A percentile compares a stretch with the other conserved stretches of the same genome.
phyloP scores from a whole-genome alignment of 2,888 invertebrate genomes.

The Ectemnius lituratus region DNA sequence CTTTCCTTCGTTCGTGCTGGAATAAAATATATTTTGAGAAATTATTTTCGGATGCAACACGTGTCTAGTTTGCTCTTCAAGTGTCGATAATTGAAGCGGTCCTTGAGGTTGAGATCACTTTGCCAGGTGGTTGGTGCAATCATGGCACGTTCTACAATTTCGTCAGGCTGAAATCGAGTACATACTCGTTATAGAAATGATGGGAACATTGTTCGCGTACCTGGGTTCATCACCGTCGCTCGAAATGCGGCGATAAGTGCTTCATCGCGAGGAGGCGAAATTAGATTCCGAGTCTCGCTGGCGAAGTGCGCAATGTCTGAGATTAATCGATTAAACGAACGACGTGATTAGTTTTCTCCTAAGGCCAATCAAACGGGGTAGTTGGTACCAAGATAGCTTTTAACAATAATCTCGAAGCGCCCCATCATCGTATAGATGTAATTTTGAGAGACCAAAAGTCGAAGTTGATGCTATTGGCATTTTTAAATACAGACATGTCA shows the following conservation, averaged over 20 bases:
- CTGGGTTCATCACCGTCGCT: not conserved
- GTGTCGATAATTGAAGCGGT: too few species aligned
- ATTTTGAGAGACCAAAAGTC: not conserved
- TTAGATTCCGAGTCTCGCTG: slow-evolving; percentile 19
- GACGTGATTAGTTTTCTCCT: not conserved
- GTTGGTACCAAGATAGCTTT: not conserved
- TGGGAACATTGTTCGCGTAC: slow-evolving; percentile 12
- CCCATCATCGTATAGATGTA: too few species aligned
- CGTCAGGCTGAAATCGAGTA: not conserved
- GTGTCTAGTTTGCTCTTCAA: too few species aligned
- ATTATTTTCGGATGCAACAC: too few species aligned
- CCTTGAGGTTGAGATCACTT: too few species aligned
- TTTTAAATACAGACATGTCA: not conserved
- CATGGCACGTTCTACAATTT: not conserved
- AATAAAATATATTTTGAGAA: too few species aligned
- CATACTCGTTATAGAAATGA: slow-evolving; percentile 18
- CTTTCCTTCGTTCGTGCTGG: too few species aligned
- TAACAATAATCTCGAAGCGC: too few species aligned
- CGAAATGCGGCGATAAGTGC: slow-evolving; percentile 14
- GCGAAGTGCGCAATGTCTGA: slow-evolving; percentile 6
- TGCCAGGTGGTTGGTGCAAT: not conserved
- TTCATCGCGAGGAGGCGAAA: slow-evolving; percentile 17
- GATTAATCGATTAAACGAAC: slow-evolving; percentile 29
- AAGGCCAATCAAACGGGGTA: not conserved
- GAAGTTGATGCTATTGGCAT: not conserved